Evolutionary conservation across 2,797 vertebrate species (phyloP).

Genomic region (Hipposideros larvatus): DNA sequence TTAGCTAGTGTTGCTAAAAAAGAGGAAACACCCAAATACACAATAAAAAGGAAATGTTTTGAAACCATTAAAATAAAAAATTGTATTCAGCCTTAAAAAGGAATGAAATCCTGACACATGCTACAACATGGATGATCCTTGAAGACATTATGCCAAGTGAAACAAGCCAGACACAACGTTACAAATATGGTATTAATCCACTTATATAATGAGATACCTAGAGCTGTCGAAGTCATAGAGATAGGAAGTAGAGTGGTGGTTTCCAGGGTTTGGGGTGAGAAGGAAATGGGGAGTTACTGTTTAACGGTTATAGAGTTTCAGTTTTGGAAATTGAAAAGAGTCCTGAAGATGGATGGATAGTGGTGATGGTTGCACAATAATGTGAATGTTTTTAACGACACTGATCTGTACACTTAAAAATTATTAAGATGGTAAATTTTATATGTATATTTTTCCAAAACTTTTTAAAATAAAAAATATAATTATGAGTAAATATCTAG

Average conservation of each 20-base stretch:
- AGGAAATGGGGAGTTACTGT: background rate
- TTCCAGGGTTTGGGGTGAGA: background rate
- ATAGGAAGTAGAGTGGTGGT: background rate
- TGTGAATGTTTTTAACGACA: background rate
- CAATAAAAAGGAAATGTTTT: slow-evolving; percentile 50
- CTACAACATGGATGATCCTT: background rate
- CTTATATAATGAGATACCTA: background rate
- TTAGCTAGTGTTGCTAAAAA: background rate
- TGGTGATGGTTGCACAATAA: background rate
- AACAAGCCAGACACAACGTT: background rate
- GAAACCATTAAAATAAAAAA: background rate
- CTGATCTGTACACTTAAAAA: background rate
- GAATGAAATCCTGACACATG: background rate
- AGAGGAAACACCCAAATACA: background rate
- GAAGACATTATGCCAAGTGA: background rate
- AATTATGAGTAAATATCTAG: slow-evolving; percentile 10
- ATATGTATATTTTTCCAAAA: background rate
- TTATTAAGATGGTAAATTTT: background rate
- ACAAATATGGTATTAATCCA: background rate
- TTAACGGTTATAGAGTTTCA: background rate
- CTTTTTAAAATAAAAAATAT: background rate
- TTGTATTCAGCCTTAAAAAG: background rate
- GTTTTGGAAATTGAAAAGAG: background rate
- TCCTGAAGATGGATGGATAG: background rate
- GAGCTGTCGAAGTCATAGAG: background rate